These are phyloP conservation scores for Andrena marginata DNA, from an alignment of 2,888 invertebrate species.

Conservation along the genomic window DNA sequence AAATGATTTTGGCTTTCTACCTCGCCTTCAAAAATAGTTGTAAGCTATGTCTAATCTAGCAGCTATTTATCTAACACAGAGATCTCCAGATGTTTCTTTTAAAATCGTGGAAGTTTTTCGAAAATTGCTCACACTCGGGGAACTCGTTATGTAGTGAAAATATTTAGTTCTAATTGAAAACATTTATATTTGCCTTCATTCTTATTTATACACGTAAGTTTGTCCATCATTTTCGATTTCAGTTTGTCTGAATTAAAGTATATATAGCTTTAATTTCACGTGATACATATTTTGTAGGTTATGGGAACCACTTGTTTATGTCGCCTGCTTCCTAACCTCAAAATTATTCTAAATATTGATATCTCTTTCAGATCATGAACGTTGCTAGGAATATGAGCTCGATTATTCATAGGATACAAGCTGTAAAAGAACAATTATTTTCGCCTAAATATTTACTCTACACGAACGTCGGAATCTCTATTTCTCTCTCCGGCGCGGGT, in stretches of 20 bases:
- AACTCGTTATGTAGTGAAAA: background rate
- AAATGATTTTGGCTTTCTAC: background rate
- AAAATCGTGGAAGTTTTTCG: background rate
- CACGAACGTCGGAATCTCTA: constrained; percentile 93
- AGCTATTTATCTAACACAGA: background rate
- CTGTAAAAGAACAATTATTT: constrained; percentile 76
- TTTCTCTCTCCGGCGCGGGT: constrained; percentile 91
- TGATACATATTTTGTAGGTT: constrained; percentile 5
- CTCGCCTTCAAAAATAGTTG: constrained; percentile 19
- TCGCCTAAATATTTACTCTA: constrained; percentile 89
- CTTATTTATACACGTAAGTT: constrained; percentile 11
- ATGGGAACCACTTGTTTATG: background rate
- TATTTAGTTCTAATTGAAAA: background rate
- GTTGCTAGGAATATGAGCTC: constrained; percentile 64
- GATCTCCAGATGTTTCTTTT: background rate
- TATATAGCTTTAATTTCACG: background rate
- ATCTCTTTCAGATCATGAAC: constrained; percentile 71
- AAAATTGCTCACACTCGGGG: background rate
- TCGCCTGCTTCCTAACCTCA: background rate
- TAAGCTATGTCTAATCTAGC: background rate
- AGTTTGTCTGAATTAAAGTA: background rate
- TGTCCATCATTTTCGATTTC: background rate
- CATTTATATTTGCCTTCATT: background rate
- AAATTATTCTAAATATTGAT: background rate
- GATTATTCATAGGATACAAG: constrained; percentile 59